Conservation (phyloP, 2,113 vertebrate genomes). For the Xenopus laevis region DNA sequence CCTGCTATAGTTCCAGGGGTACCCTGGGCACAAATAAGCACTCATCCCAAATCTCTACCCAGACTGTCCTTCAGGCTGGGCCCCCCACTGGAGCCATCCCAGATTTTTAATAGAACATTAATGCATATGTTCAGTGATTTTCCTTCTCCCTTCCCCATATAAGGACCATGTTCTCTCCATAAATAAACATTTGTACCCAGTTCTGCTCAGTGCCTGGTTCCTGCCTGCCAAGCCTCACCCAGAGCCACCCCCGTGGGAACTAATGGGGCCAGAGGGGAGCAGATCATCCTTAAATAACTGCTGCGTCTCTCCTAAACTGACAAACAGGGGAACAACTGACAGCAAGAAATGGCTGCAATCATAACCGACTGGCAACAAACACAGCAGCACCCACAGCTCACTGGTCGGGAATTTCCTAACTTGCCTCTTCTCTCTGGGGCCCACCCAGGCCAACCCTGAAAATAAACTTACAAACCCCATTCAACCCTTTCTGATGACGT, state of each 20-base stretch:
- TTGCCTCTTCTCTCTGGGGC: no score
- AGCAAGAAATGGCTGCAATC: not conserved
- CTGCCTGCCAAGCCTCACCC: conserved; percentile 42
- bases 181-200: conserved; percentile 63
- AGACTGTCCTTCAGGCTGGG: no score
- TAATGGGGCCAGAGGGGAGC: not conserved
- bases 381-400: no score
- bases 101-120: no score
- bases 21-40: no score
- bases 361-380: not conserved
- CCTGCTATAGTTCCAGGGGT: no score
- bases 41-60: no score
- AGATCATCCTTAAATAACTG: conserved; percentile 1
- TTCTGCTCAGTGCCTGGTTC: conserved; percentile 42
- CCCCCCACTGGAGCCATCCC: no score
- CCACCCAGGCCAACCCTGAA: no score
- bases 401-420: not conserved
- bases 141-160: conserved; percentile 54
- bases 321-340: not conserved
- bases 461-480: no score
- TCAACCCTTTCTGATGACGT: no score
- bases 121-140: no score
- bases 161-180: conserved; percentile 66
- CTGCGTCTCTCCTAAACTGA: not conserved
- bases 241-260: not conserved